A percentile compares a stretch with the other conserved stretches of the same genome.
Evolutionary conservation across 2,888 invertebrate species (phyloP).

Genomic region (Hyposoter dolosus): DNA sequence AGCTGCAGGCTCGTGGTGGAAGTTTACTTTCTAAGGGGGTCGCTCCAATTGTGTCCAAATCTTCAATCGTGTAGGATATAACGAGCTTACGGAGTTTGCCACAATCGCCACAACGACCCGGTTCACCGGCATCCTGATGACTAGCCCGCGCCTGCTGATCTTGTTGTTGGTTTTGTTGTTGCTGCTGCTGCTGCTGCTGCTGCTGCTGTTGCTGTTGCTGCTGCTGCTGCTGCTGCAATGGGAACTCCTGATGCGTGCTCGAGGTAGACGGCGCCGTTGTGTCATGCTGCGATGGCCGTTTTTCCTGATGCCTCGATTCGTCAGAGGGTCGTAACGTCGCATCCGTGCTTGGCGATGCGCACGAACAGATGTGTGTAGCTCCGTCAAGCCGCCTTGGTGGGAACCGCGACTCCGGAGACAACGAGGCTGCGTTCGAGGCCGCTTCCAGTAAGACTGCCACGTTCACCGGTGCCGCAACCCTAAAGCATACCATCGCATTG

Average conservation of each 20-base stretch:
- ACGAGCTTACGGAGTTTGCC: slow-evolving; percentile 78
- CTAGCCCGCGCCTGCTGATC: slow-evolving; percentile 70
- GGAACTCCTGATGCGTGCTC: slow-evolving; percentile 74
- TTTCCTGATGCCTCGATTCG: slow-evolving; percentile 80
- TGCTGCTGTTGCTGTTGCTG: slow-evolving; percentile 64
- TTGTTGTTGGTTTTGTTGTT: slow-evolving; percentile 64
- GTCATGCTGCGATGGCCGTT: slow-evolving; percentile 83
- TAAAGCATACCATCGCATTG: slow-evolving; percentile 59
- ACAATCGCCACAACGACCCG: slow-evolving; percentile 78
- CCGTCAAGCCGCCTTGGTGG: slow-evolving; percentile 85
- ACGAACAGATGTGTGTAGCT: slow-evolving; percentile 85
- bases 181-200: slow-evolving; percentile 67
- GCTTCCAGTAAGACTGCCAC: slow-evolving; percentile 80
- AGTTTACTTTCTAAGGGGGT: slow-evolving; percentile 74
- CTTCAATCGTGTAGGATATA: slow-evolving; percentile 82
- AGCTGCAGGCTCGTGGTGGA: slow-evolving; percentile 66
- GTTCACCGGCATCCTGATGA: slow-evolving; percentile 68
- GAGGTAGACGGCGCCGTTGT: slow-evolving; percentile 81
- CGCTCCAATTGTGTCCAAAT: slow-evolving; percentile 81
- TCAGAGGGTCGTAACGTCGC: slow-evolving; percentile 84
- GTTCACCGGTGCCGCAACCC: slow-evolving; percentile 83
- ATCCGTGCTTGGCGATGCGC: slow-evolving; percentile 83
- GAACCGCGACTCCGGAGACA: slow-evolving; percentile 85
- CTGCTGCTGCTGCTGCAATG: slow-evolving; percentile 67
- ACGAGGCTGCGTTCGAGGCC: slow-evolving; percentile 84